Evolutionary conservation across 1,140 invertebrate species (phyloP).

Genomic region (Drosophila hydei): DNA sequence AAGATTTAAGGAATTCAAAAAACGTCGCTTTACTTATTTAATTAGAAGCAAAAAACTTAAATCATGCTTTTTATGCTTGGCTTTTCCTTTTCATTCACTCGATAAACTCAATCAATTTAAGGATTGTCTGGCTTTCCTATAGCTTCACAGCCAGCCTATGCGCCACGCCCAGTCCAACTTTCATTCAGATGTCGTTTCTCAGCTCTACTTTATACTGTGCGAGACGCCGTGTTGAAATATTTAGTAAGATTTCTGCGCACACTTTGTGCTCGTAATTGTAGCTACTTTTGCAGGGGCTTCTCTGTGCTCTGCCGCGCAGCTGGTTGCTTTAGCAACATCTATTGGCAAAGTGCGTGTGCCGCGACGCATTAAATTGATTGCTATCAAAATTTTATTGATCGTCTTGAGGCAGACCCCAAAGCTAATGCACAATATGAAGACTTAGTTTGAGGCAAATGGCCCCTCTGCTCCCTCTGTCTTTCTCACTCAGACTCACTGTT

Average conservation of each 20-base stretch:
- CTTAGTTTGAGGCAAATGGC: slow-evolving; percentile 35
- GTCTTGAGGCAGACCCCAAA: slow-evolving; percentile 10
- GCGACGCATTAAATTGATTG: slow-evolving; percentile 78
- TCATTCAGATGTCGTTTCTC: slow-evolving; percentile 18
- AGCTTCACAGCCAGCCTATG: slow-evolving; percentile 23
- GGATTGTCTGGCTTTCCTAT: slow-evolving; percentile 49
- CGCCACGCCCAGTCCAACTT: neutral
- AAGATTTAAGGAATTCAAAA: neutral
- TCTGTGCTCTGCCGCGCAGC: neutral
- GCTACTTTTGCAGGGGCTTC: slow-evolving; percentile 70
- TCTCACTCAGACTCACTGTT: neutral
- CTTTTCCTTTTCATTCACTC: neutral
- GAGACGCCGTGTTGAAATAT: slow-evolving; percentile 63
- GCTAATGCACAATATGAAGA: slow-evolving; percentile 45
- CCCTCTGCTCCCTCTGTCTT: neutral
- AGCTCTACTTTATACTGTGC: slow-evolving; percentile 34
- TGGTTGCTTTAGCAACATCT: slow-evolving; percentile 58
- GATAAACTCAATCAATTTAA: slow-evolving; percentile 27
- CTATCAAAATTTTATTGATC: slow-evolving; percentile 65
- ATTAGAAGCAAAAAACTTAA: neutral
- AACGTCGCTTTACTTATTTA: neutral
- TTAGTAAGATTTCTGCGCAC: slow-evolving; percentile 70
- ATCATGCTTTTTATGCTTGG: neutral
- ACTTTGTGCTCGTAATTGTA: slow-evolving; percentile 51
- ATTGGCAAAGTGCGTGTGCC: slow-evolving; percentile 66